Base-by-base conservation (phyloP, 2,797 vertebrate genomes). In the Cuculus canorus region DNA sequence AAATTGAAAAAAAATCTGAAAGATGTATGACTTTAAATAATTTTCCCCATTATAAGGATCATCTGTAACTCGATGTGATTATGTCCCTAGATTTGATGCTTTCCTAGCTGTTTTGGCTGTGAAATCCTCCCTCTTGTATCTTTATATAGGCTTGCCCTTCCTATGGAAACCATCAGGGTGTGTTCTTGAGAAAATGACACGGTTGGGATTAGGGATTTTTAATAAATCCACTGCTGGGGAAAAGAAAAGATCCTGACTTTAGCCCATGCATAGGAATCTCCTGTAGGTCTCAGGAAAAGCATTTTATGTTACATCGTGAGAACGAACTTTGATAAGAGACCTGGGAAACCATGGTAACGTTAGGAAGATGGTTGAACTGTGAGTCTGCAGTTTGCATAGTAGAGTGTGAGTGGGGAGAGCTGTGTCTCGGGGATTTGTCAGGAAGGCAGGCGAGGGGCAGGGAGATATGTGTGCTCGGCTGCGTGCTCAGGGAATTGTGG, bases 281-380 rank as follows among this genome's bases (percentile, higher is more conserved):
- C 17, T 15, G 4, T 0, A 66, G 59, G 4, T 43, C 90, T 92
- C 45, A 37, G 69, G 63, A 35, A 61, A 91, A 82, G 22, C 81
- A 24, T 82, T 94, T 90, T 48, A 30, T 23, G 11, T 70, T 88
- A 47, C 56, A 16, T 27, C 1, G 2, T 0, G 1, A 73, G 73
- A 78, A 81, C 37, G 64, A 89, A 70, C 86, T 80, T 52, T 60
- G 24, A 60, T 65, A 25, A 43, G 77, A 93, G 63, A 61, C 68
- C 39, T 35, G 45, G 73, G 86, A 94, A 96, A 95, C 90, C 93
- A 88, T 86, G 56, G 88, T 24, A 93, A 80, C 82, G 7, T 88
- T 25, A 41, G 43, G 81, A 84, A 56, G 63, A 76, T 37, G 59
- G 28, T 14, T 70, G 72, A 35, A 27, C 60, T 43, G 73, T 28